phyloP scores from a whole-genome alignment of 2,888 invertebrate species.

The Anarsia innoxiella region DNA sequence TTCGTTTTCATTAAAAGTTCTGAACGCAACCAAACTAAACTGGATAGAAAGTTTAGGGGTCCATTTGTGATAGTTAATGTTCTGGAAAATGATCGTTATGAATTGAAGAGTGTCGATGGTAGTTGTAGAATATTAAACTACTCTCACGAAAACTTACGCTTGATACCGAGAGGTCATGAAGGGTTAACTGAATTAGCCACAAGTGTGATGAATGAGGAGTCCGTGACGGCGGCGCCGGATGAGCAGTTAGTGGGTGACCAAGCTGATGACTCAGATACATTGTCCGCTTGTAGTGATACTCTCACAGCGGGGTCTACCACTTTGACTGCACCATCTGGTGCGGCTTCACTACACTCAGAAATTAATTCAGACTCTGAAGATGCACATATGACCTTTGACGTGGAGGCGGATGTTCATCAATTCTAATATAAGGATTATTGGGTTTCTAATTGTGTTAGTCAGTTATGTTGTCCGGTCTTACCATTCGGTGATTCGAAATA shows the following conservation, averaged over 20 bases:
- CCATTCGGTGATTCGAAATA: no score
- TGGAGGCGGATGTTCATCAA: not conserved
- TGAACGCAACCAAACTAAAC: constrained; percentile 5
- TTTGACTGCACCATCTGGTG: not conserved
- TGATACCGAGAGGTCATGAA: constrained; percentile 1
- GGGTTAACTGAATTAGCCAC: constrained; percentile 1
- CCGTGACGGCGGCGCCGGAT: constrained; percentile 5
- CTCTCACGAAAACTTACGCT: constrained; percentile 3
- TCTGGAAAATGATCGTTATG: constrained; percentile 3
- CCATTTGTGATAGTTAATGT: constrained; percentile 1
- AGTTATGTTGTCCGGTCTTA: not conserved
- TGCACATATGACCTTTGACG: not conserved
- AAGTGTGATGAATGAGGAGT: constrained; percentile 3
- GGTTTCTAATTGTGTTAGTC: not conserved
- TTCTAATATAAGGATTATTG: not conserved
- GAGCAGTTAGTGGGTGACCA: not conserved
- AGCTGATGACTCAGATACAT: not conserved
- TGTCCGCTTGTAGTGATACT: not conserved
- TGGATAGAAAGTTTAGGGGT: constrained; percentile 4
- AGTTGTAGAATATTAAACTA: not conserved
- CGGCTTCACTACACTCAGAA: not conserved
- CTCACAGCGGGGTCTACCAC: constrained; percentile 1
- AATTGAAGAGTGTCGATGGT: constrained; percentile 1
- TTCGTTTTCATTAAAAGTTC: constrained; percentile 5
- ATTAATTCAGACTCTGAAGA: not conserved